Conservation (phyloP, 2,113 vertebrate species). For the Ivindomyrus marchei region DNA sequence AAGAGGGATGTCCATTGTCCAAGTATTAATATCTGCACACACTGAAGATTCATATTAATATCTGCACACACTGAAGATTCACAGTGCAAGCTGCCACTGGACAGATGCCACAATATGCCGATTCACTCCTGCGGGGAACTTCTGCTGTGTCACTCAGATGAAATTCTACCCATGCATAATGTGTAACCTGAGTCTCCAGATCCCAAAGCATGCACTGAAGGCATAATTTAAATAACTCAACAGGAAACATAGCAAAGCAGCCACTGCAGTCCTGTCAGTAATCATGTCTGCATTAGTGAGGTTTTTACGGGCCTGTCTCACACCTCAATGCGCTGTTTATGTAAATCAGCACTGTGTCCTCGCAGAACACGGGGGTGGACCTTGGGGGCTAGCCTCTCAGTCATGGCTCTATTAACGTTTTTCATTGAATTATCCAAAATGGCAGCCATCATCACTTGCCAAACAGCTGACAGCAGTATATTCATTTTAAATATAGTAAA, state of each 20-base stretch:
- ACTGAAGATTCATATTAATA: not conserved
- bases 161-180: not conserved
- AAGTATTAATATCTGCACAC: not conserved
- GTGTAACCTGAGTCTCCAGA: not conserved
- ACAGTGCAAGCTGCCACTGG: not conserved
- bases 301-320: not conserved
- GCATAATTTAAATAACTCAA: not conserved
- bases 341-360: not conserved
- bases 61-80: not conserved
- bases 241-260: not conserved
- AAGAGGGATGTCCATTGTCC: not conserved
- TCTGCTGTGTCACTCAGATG: not conserved
- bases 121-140: not conserved
- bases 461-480: not conserved
- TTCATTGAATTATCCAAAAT: not conserved
- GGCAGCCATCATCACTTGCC: not conserved
- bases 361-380: not conserved
- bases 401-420: not conserved
- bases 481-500: not conserved
- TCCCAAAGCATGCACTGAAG: not conserved
- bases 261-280: not conserved
- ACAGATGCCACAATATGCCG: not conserved
- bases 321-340: not conserved
- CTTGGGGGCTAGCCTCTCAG: not conserved
- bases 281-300: not conserved